Conservation (phyloP, 2,797 vertebrate genomes). For the Argyrosomus regius region DNA sequence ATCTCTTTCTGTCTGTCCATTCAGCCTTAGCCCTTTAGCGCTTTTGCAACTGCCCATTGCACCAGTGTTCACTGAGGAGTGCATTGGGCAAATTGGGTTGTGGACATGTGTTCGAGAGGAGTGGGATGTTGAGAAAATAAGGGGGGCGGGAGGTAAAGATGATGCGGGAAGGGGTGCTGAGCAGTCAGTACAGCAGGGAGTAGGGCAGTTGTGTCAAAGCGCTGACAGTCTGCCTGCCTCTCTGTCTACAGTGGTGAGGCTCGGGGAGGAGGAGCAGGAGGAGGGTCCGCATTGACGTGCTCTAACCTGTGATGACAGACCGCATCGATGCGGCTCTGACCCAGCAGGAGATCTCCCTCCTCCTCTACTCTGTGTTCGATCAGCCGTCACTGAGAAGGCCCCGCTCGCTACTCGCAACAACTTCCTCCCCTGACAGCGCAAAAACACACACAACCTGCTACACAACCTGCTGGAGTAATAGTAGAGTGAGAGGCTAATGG, state of each 20-base stretch:
- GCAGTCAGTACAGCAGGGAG: conserved; percentile 61
- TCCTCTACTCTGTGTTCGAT: conserved; percentile 66
- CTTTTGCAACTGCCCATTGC: conserved; percentile 36
- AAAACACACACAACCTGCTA: conserved; percentile 39
- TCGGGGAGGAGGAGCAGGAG: conserved; percentile 60
- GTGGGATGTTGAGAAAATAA: conserved; percentile 35
- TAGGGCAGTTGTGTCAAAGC: conserved; percentile 64
- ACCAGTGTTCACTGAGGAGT: conserved; percentile 60
- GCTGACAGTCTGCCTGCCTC: conserved; percentile 63
- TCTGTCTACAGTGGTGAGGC: conserved; percentile 36
- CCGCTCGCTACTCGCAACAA: conserved; percentile 37
- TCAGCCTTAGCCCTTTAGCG: conserved; percentile 37
- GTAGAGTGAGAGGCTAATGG: conserved; percentile 44
- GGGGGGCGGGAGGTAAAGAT: conserved; percentile 16
- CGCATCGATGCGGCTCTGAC: conserved; percentile 67
- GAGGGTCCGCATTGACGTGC: conserved; percentile 57
- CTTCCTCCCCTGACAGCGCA: conserved; percentile 37
- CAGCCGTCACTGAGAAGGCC: conserved; percentile 67
- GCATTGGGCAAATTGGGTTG: conserved; percentile 66
- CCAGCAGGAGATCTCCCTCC: conserved; percentile 72
- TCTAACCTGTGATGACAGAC: conserved; percentile 76
- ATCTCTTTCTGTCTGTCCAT: conserved; percentile 21
- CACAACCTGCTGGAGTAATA: conserved; percentile 40
- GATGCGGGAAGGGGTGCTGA: conserved; percentile 28
- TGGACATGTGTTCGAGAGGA: conserved; percentile 56